Evolutionary conservation across 1,140 invertebrate genomes (phyloP).

Genomic region (Ganaspis sp.): DNA sequence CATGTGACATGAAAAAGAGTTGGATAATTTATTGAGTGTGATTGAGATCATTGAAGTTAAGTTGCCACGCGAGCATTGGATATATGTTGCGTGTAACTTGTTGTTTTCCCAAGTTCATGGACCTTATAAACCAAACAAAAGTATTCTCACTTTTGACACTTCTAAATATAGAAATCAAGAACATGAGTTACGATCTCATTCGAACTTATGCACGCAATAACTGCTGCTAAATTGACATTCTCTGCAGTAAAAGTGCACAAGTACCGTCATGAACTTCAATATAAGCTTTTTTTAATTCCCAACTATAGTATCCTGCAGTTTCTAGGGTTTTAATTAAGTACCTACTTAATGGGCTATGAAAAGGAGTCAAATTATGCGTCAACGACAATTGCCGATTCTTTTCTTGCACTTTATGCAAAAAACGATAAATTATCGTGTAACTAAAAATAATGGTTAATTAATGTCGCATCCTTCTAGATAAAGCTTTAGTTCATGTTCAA

Average conservation of each 20-base stretch:
- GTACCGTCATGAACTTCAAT: slow-evolving; percentile 5
- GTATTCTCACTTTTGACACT: slow-evolving; percentile 9
- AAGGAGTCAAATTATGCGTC: not conserved
- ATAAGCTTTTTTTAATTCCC: not conserved
- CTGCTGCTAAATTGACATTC: not conserved
- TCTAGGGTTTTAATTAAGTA: not conserved
- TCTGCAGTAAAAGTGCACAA: not conserved
- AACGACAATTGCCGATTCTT: not conserved
- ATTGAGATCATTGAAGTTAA: slow-evolving; percentile 12
- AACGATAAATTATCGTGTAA: no score
- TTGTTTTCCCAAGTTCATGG: slow-evolving; percentile 44
- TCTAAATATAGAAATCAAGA: not conserved
- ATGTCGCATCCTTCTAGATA: no score
- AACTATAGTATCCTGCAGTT: not conserved
- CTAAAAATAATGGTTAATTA: no score
- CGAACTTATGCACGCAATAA: not conserved
- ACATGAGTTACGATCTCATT: not conserved
- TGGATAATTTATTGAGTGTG: slow-evolving; percentile 36
- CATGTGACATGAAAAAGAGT: slow-evolving; percentile 34
- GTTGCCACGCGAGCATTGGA: slow-evolving; percentile 8
- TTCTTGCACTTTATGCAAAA: no score
- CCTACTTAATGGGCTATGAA: not conserved
- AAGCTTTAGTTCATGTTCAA: no score
- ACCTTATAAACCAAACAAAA: slow-evolving; percentile 40
- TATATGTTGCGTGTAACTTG: not conserved